phyloP scores from a whole-genome alignment of 2,797 vertebrate genomes.

The Martes flavigula region DNA sequence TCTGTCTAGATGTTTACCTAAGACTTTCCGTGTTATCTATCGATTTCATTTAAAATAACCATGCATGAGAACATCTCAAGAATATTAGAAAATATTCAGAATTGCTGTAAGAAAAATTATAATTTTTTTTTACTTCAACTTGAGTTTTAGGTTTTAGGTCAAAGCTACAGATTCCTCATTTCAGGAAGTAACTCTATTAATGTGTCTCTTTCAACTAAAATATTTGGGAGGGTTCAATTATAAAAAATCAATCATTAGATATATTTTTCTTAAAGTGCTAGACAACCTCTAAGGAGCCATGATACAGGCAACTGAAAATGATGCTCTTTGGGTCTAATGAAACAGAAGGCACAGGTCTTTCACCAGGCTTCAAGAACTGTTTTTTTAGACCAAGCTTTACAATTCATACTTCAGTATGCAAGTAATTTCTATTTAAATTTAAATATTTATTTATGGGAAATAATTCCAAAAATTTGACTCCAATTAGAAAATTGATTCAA shows the following conservation, averaged over 20 bases:
- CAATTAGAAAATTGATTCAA: not conserved
- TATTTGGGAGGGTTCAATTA: not conserved
- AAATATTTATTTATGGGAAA: constrained; percentile 1
- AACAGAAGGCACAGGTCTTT: not conserved
- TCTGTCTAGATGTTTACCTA: not conserved
- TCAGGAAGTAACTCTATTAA: not conserved
- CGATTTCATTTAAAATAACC: not conserved
- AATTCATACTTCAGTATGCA: constrained; percentile 6
- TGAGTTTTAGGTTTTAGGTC: constrained; percentile 26
- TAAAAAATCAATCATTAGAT: not conserved
- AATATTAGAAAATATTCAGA: not conserved
- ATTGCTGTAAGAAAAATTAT: not conserved
- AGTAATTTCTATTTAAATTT: constrained; percentile 27
- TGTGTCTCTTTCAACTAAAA: not conserved
- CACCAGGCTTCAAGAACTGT: not conserved
- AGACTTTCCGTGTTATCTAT: not conserved
- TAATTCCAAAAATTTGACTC: constrained; percentile 30
- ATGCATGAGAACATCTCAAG: not conserved
- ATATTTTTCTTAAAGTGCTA: not conserved
- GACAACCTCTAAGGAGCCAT: not conserved
- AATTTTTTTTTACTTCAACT: constrained; percentile 3
- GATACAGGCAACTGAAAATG: not conserved
- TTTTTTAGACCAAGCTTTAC: not conserved
- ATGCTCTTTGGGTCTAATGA: not conserved
- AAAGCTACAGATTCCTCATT: not conserved